A percentile compares a stretch with the other conserved stretches of the same genome.
phyloP scores from a whole-genome alignment of 2,113 vertebrate species.

The Brachypodius melanocephalos region DNA sequence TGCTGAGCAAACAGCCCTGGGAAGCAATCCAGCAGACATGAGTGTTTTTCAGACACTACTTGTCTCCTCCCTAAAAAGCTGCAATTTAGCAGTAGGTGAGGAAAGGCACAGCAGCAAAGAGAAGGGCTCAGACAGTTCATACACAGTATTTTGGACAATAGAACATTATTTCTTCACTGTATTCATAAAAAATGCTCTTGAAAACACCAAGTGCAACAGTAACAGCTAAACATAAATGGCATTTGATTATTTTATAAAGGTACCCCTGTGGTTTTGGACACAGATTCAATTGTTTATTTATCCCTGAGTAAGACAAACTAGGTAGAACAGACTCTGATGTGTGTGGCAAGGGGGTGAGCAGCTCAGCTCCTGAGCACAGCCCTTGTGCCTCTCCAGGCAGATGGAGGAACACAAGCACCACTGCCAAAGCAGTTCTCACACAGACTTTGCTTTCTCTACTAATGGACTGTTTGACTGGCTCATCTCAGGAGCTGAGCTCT shows the following conservation, averaged over 20 bases:
- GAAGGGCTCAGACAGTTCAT: neutral
- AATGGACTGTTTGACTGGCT: neutral
- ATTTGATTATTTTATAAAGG: neutral
- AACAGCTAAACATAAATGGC: neutral
- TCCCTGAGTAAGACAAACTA: neutral
- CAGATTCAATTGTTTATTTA: neutral
- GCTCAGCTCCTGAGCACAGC: neutral
- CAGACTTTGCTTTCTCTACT: neutral
- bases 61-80: neutral
- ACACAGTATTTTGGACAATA: neutral
- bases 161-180: neutral
- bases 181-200: neutral
- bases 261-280: neutral
- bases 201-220: neutral
- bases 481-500: neutral
- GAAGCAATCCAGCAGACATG: neutral
- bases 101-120: neutral
- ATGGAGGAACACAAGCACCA: neutral
- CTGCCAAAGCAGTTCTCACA: neutral
- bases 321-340: neutral
- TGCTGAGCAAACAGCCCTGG: neutral
- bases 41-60: neutral
- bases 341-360: neutral
- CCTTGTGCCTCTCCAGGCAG: neutral
- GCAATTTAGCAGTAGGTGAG: neutral